Evolutionary conservation across 2,888 invertebrate species (phyloP), one percentile per base, ranked within the genome.

Genomic region (Eupithecia abbreviata): DNA sequence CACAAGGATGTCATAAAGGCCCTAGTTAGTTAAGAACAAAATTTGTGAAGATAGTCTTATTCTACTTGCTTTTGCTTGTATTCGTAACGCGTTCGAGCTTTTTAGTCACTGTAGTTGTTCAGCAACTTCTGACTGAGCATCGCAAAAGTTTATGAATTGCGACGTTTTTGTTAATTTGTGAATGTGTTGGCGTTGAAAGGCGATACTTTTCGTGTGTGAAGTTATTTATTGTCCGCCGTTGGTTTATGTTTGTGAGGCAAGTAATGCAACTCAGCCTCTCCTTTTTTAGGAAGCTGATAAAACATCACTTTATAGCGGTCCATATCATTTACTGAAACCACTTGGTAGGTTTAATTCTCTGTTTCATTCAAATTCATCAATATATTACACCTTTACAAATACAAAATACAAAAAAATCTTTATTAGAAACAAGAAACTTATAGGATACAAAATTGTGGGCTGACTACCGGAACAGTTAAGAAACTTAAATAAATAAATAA

Each of bases 101-200:
- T 47, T 69, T 47, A 58, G 55, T 43, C 58, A 43, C 13, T 45
- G 10, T n/a, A 58, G 58, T 71, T 67, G 73, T 62, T n/a, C 13
- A 73, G 68, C 74, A 49, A 72, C 68, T 74, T 74, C 51, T 71
- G 72, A 43, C 43, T 15, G 51, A 6, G 13, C 71, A 62, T 78
- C 58, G 75, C 75, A 65, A 71, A 75, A 76, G 69, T 76, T 75
- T 76, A 78, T 76, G 76, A 76, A 72, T 72, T 74, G 74, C 76
- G 62, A 49, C 43, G 74, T 79, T 79, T 79, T 77, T 80, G 75
- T 72, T 73, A 80, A 76, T 77, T 77, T 71, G 78, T 78, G 76
- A 76, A 76, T 75, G 75, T 72, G 75, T 74, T 65, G 74, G 67
- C 74, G 76, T 66, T 65, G 74, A 76, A 76, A 78, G 78, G 74